Percentiles rank a stretch among this genome's conserved stretches.
phyloP scores from a whole-genome alignment of 2,888 invertebrate species.

The Apamea sordens region DNA sequence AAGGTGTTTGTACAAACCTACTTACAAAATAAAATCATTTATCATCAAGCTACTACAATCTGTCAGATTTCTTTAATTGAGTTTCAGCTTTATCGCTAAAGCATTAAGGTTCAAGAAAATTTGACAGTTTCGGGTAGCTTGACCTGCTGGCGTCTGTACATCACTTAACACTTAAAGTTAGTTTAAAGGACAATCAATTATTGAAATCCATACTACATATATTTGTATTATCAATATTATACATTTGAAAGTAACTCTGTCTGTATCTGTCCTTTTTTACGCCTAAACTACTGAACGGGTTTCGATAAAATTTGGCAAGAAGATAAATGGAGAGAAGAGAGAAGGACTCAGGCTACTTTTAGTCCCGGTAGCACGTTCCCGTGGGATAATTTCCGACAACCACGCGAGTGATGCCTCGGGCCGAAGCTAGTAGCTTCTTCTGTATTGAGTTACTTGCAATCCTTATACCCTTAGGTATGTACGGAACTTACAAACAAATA shows the following conservation, averaged over 20 bases:
- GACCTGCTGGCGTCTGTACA: too few species aligned
- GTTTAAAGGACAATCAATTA: not conserved
- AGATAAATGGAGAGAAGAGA: not conserved
- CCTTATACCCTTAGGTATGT: not conserved
- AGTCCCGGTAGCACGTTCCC: too few species aligned
- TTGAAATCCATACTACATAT: not conserved
- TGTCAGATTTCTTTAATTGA: too few species aligned
- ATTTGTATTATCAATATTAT: too few species aligned
- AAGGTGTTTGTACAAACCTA: too few species aligned
- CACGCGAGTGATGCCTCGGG: not conserved
- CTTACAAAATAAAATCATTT: too few species aligned
- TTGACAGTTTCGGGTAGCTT: too few species aligned
- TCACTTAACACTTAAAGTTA: not conserved
- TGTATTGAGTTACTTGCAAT: not conserved
- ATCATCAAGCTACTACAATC: too few species aligned
- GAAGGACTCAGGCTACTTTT: not conserved
- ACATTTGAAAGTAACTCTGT: too few species aligned
- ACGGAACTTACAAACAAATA: slow-evolving; percentile 41
- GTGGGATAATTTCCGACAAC: not conserved
- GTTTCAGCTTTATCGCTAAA: too few species aligned
- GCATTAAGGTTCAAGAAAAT: too few species aligned
- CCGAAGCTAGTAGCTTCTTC: not conserved
- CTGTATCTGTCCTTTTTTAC: not conserved
- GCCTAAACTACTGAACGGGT: not conserved
- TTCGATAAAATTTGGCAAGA: not conserved